Conservation (phyloP, 2,888 invertebrate genomes). For the Sarcophaga variegata region DNA sequence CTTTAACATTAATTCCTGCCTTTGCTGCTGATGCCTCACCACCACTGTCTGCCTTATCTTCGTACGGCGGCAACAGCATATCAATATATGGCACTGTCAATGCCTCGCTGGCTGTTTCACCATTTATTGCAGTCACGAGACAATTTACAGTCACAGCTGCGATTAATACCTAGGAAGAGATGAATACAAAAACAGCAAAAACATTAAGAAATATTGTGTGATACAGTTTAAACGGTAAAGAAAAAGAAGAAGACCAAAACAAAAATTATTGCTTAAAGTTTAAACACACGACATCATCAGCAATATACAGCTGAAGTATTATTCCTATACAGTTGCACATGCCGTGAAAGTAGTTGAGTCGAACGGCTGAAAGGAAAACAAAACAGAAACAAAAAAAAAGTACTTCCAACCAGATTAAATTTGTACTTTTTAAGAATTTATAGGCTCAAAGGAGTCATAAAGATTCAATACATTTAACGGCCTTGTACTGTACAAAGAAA, state of each 20-base stretch:
- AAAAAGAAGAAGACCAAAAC: neutral
- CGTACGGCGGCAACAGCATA: conserved; percentile 77
- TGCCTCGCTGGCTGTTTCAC: conserved; percentile 67
- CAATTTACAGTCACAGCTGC: conserved; percentile 73
- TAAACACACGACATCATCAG: conserved; percentile 29
- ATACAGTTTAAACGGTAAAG: neutral
- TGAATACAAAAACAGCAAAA: neutral
- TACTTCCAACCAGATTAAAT: conserved; percentile 51
- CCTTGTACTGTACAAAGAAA: neutral
- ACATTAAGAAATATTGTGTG: neutral
- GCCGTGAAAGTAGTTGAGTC: neutral
- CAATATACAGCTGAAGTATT: conserved; percentile 35
- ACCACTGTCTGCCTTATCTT: conserved; percentile 59
- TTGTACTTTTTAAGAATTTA: conserved; percentile 42
- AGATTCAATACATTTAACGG: conserved; percentile 22
- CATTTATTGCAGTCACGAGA: conserved; percentile 73
- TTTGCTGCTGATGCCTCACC: conserved; percentile 21
- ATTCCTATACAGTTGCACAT: conserved; percentile 21
- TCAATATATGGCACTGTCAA: conserved; percentile 77
- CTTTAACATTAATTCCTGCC: conserved; percentile 35
- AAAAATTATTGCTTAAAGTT: conserved; percentile 20
- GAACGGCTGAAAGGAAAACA: neutral
- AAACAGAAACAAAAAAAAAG: neutral
- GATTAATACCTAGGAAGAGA: conserved; percentile 74
- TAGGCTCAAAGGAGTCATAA: conserved; percentile 38